phyloP scores from a whole-genome alignment of 2,797 vertebrate species.

The Morus bassanus region DNA sequence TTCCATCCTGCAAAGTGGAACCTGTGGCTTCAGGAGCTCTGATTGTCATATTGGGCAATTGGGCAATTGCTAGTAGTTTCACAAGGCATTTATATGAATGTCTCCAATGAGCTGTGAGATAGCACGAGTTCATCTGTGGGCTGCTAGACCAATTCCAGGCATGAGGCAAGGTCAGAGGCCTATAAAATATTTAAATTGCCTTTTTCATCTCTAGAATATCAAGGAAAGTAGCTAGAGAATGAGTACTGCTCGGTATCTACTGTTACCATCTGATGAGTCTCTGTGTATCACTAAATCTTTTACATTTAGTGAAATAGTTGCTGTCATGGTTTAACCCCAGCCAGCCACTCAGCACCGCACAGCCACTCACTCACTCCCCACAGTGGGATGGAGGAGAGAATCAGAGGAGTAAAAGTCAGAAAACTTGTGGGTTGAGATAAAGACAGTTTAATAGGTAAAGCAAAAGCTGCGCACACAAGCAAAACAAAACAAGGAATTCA shows the following conservation, averaged over 20 bases:
- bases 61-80: constrained; percentile 2
- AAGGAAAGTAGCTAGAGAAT: not conserved
- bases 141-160: not conserved
- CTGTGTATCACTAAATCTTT: not conserved
- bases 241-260: not conserved
- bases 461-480: no score
- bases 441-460: no score
- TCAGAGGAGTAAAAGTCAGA: no score
- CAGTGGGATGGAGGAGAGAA: no score
- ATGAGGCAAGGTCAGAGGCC: not conserved
- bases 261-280: not conserved
- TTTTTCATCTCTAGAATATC: constrained; percentile 11
- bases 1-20: constrained; percentile 39
- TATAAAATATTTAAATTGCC: constrained; percentile 37
- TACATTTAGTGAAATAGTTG: not conserved
- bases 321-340: not conserved
- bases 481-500: no score
- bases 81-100: not conserved
- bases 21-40: not conserved
- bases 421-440: no score
- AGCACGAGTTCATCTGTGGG: not conserved
- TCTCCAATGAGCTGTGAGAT: not conserved
- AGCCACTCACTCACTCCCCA: no score
- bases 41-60: constrained; percentile 30
- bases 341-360: no score